Base-by-base conservation (phyloP, 1,140 invertebrate species). In the Drosophila biarmipes region DNA sequence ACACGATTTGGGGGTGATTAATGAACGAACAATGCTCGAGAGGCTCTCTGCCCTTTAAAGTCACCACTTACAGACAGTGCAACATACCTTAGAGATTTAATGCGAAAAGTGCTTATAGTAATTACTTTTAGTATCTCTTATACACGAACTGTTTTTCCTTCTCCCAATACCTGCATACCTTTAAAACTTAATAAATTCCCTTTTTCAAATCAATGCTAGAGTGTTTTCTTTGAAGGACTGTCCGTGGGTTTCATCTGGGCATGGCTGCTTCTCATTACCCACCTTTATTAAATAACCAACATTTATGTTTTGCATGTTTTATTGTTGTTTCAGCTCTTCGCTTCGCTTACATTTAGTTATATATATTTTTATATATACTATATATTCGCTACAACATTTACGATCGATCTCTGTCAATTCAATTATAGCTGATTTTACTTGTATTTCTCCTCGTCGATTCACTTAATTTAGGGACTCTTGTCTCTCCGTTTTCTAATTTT, bases 331-430 rank as follows among this genome's bases (percentile, higher is more conserved):
- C 72, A 53, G 74, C 73, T 68, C 55, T 80, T 71, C 72, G 68
- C 63, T 89, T 89, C 42, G 79, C 84, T 87, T 87, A 87, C 84
- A 87, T 77, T 77, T 87, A 82, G 75, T 89, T 84, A 82, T 79
- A 75, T 73, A 76, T 84, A 78, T 63, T 71, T 27, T 72, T 57
- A 85, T 85, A 85, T 86, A 86, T 86, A 82, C 78, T 81, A 89
- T 87, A 87, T 82, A 89, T 87, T 86, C 76, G 78, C 82, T 86
- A 86, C 82, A 86, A 86, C 82, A 87, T 86, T 86, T 87, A 86
- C 78, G 82, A 45, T 86, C 78, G 73, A 78, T 75, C 68, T 59
- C 38, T 49, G 52, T 46, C 53, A 76, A 57, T 81, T 74, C 69
- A 78, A 72, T 82, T 69, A 78, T 81, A 87, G 69, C 61, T 87